Base-by-base conservation (phyloP, 2,888 invertebrate species). In the Noctuana brunneofusca region DNA sequence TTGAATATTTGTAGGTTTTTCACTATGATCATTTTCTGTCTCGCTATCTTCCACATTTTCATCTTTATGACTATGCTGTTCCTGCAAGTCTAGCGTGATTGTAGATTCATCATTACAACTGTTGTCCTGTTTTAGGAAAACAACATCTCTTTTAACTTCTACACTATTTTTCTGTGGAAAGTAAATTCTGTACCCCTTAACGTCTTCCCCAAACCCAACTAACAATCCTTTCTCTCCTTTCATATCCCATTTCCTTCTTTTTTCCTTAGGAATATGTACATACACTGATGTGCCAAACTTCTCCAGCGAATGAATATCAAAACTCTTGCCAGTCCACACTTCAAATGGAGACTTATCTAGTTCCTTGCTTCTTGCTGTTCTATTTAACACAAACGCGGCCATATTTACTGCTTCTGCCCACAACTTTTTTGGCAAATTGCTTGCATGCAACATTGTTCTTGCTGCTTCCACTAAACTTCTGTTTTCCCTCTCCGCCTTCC, bases 301-400 rank as follows among this genome's bases (percentile, higher is more conserved):
- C 35, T 48, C 32, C 35, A 60, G 22, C 1, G 27, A 12, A 11
- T 32, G 14, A 4, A 60, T 60, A 24, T 60, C 38, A 46, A 53
- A 60, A 1, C 0, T 35, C 32, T 35, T 63, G 32, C 65, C 68
- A 68, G 11, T 43, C 69, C 68, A 50, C n/a, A 27, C 20, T n/a
- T 58, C 53, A 67, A 46, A 71, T 41, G 68, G 69, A 9, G 69
- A 46, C 49, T 49, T 66, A 35, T 27, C 67, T 16, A 32, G 3
- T 16, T 55, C 57, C 12, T 38, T 8, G 38, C 70, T 66, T n/a
- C 58, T 67, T 3, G 68, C 65, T 11, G 67, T 67, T 20, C 69
- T 67, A 11, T 68, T 68, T 3, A 67, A 53, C 0, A 68, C 68
- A 52, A 59, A 69, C 4, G 56, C 66, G 1, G 53, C 54, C 24